Base-by-base conservation (phyloP, 2,888 invertebrate genomes). In the Drosophila buzzatii region DNA sequence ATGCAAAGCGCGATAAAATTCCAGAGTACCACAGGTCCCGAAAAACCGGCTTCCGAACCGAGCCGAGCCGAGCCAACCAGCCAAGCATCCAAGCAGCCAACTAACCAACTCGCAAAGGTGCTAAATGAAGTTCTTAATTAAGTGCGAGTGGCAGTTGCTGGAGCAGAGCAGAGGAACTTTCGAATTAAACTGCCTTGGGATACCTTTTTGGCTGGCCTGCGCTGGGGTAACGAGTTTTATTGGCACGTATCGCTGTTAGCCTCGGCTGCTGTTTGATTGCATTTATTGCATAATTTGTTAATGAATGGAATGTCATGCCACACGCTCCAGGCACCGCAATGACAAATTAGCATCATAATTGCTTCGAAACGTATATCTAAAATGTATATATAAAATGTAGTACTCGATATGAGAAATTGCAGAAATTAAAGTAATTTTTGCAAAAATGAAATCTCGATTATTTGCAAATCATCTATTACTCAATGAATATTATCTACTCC, bases 1-100 rank as follows among this genome's bases (percentile, higher is more conserved):
- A 89, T 91, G 89, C 89, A 90, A 90, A 89, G 73, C 72, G 78
- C 88, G 84, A 88, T 90, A 84, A 91, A 85, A 90, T 90, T 90
- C 90, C 72, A 77, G 62, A 83, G 57, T 55, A 67, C 44, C 47
- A 68, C 35, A 68, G 47, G 61, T 57, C 31, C 62, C 74, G 27
- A 79, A 74, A 80, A 80, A 81, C 81, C 75, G 69, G 72, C 74
- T 82, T 60, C 66, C 52, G 78, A 70, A 73, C 80, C 33, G 10
- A 49, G 23, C 39, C 16, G 10, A 10, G 6, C 49, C n/a, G n/a
- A n/a, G 27, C 39, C 12, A 39, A 39, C 39, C 39, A 39, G 39
- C 39, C 16, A n/a, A 10, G 6, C 49, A 18, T n/a, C 39, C 16
- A n/a, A n/a, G 12, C 49, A 33, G 31, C 49, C 31, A 35, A 35